Conservation (phyloP, 2,888 invertebrate species). For the Cryptus armator region DNA sequence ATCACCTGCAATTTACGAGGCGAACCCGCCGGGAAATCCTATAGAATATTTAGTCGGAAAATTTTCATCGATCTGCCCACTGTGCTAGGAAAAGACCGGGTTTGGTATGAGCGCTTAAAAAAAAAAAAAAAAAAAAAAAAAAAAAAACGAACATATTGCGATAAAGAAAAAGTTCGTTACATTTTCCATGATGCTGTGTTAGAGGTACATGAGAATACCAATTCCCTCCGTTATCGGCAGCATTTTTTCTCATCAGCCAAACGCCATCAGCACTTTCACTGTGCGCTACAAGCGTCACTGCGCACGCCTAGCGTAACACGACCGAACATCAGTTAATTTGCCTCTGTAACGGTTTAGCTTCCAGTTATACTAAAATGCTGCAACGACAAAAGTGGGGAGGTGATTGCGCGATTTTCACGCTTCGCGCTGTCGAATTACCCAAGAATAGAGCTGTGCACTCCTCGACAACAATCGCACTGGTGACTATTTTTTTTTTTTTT, state of each 20-base stretch:
- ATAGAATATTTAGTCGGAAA: slow-evolving; percentile 57
- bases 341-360: slow-evolving; percentile 9
- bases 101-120: neutral
- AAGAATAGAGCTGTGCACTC: too few relatives aligned
- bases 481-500: too few relatives aligned
- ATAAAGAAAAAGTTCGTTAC: neutral
- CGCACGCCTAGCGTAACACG: neutral
- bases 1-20: slow-evolving; percentile 60
- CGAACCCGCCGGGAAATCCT: slow-evolving; percentile 57
- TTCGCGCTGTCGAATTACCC: slow-evolving; percentile 11
- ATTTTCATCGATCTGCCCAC: slow-evolving; percentile 54
- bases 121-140: neutral
- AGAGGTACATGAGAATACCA: neutral
- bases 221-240: too few relatives aligned
- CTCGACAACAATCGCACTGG: too few relatives aligned
- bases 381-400: neutral
- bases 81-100: neutral
- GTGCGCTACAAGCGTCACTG: neutral
- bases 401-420: slow-evolving; percentile 30
- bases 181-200: slow-evolving; percentile 7
- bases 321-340: slow-evolving; percentile 18
- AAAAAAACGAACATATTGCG: neutral
- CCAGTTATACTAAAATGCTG: neutral
- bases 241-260: too few relatives aligned
- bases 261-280: slow-evolving; percentile 8